Conservation (phyloP, 2,888 invertebrate genomes). For the Dorcus parallelipipedus region DNA sequence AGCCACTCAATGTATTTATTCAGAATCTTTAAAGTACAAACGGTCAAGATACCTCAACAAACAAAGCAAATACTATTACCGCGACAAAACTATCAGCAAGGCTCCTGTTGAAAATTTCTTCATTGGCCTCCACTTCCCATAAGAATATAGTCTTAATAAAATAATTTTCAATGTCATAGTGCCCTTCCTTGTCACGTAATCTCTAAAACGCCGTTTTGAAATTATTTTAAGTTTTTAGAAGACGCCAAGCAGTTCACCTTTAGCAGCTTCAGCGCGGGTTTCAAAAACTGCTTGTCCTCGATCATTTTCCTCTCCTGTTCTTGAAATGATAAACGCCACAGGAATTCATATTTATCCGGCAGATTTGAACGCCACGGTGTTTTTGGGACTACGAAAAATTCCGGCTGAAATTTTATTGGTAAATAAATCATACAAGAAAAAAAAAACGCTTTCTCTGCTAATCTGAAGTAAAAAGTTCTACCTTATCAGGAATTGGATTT, state of each 20-base stretch:
- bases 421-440: background rate
- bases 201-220: constrained; percentile 44
- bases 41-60: background rate
- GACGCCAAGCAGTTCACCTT: constrained; percentile 28
- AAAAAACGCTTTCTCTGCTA: background rate
- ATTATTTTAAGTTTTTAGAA: background rate
- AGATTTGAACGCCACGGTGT: constrained; percentile 40
- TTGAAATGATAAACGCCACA: constrained; percentile 59
- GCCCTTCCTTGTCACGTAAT: constrained; percentile 49
- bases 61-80: constrained; percentile 28
- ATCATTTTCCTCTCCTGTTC: constrained; percentile 54
- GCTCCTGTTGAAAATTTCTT: constrained; percentile 26
- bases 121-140: constrained; percentile 41
- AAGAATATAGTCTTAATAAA: constrained; percentile 56
- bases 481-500: constrained; percentile 30
- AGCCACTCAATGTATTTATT: constrained; percentile 44
- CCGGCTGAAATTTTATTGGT: constrained; percentile 24
- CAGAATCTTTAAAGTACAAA: constrained; percentile 48
- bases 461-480: background rate
- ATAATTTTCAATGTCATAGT: constrained; percentile 54
- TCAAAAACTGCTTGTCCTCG: constrained; percentile 48
- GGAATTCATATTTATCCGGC: constrained; percentile 27
- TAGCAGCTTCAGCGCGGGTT: constrained; percentile 51
- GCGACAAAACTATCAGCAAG: constrained; percentile 34
- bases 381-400: constrained; percentile 56